Evolutionary conservation across 2,113 vertebrate genomes (phyloP), one percentile per base, ranked within the genome.

Genomic region (Acrocephalus kingi): DNA sequence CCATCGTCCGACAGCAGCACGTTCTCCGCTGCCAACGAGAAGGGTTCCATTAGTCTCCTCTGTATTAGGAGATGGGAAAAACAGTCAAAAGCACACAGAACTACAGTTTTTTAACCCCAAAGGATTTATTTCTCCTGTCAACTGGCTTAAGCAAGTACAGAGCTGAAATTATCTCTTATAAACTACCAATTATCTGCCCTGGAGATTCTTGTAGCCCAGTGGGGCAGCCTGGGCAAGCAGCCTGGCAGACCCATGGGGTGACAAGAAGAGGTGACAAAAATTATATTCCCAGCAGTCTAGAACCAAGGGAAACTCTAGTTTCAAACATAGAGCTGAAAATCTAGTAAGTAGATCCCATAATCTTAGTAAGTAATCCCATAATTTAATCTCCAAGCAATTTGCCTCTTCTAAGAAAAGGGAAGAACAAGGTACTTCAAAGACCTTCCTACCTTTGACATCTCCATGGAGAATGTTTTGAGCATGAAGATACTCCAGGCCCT

Each of bases 1-100:
- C 99, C 98, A 23, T 99, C 98, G 1, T 97, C 98, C 18, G 99
- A 99, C 96, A 99, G 97, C 80, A 99, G 97, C 94, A 99, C 98
- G 1, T 99, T 99, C 96, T 99, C 99, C 68, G 98, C 99, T 99
- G 97, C 96, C 96, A 95, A 95, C 0, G 14, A 92, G 30, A 97
- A 90, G 39, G 8, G 31, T 33, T 54, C 30, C 23, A 23, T 89
- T 35, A 69, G 24, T 49, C 15, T 59, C 45, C 43, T 58, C 52
- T 59, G 35, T 2, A 13, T 21, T 10, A 19, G 7, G 21, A 59
- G 33, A 30, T 7, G 33, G 31, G 3, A 55, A 41, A 83, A n/a
- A 8, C 41, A 43, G 15, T 3, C 75, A 39, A 43, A 77, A 83
- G 25, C 66, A 52, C 61, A 49, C 5, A 62, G 19, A 77, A 33